A percentile compares a stretch with the other conserved stretches of the same genome.
Conservation (phyloP, 2,113 vertebrate genomes). For the Chaenogobius annularis region DNA sequence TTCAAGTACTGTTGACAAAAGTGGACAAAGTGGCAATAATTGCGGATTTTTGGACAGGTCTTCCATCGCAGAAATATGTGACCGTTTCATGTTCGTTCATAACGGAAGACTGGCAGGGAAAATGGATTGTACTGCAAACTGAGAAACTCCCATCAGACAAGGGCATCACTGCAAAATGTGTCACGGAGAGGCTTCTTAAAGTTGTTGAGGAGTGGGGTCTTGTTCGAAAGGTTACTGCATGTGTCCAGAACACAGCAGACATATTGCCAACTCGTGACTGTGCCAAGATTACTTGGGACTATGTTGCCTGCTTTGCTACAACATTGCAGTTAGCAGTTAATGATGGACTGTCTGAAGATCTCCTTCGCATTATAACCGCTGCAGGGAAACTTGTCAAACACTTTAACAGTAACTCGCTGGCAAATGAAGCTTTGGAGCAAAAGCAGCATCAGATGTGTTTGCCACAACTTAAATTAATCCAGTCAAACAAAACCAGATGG, state of each 20-base stretch:
- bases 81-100: constrained; percentile 62
- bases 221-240: constrained; percentile 45
- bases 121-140: constrained; percentile 57
- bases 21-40: constrained; percentile 60
- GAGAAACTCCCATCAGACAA: constrained; percentile 38
- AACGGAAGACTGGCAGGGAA: constrained; percentile 59
- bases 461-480: constrained; percentile 50
- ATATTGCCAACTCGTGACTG: not conserved
- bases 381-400: constrained; percentile 58
- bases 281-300: constrained; percentile 39
- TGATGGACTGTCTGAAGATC: constrained; percentile 52
- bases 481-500: constrained; percentile 55
- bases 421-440: constrained; percentile 50
- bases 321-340: constrained; percentile 47
- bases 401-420: constrained; percentile 39
- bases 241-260: constrained; percentile 49
- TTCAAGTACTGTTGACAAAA: constrained; percentile 33
- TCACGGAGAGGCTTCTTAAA: constrained; percentile 39
- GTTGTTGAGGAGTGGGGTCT: constrained; percentile 50
- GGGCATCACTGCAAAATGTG: not conserved
- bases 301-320: constrained; percentile 50
- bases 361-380: constrained; percentile 40
- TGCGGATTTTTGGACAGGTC: constrained; percentile 55
- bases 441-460: constrained; percentile 64
- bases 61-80: constrained; percentile 51